Conservation (phyloP, 2,888 invertebrate genomes). For the Acanthosepion esculentum region DNA sequence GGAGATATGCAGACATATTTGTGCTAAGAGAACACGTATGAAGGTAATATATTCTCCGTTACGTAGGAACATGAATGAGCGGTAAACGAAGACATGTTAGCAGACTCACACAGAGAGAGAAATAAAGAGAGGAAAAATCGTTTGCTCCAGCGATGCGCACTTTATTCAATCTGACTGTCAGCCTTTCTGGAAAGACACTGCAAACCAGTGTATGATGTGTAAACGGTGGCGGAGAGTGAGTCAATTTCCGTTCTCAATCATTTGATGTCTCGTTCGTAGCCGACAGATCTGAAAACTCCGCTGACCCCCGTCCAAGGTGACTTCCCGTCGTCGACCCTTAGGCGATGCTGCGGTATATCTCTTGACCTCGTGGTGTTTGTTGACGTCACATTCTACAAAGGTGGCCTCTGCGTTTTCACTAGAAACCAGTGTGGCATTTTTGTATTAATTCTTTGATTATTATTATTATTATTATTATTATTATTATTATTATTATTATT, state of each 20-base stretch:
- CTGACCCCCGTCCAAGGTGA: slow-evolving; percentile 1
- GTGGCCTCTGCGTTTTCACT: neutral
- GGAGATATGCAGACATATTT: no score
- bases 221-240: neutral
- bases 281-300: slow-evolving; percentile 33
- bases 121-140: neutral
- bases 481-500: neutral
- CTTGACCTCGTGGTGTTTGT: slow-evolving; percentile 2
- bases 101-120: neutral
- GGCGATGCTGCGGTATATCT: neutral
- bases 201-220: neutral
- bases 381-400: neutral
- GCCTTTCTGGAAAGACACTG: neutral
- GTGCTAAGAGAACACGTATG: no score
- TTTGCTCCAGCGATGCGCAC: neutral
- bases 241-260: neutral
- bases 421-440: neutral
- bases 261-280: neutral
- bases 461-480: no score
- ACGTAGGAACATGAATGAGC: no score
- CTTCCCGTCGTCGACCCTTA: slow-evolving; percentile 4
- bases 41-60: no score
- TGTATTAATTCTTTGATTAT: neutral
- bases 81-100: no score
- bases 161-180: neutral